Evolutionary conservation across 2,113 vertebrate species (phyloP), one percentile per base, ranked within the genome.

Genomic region (Eira barbara): DNA sequence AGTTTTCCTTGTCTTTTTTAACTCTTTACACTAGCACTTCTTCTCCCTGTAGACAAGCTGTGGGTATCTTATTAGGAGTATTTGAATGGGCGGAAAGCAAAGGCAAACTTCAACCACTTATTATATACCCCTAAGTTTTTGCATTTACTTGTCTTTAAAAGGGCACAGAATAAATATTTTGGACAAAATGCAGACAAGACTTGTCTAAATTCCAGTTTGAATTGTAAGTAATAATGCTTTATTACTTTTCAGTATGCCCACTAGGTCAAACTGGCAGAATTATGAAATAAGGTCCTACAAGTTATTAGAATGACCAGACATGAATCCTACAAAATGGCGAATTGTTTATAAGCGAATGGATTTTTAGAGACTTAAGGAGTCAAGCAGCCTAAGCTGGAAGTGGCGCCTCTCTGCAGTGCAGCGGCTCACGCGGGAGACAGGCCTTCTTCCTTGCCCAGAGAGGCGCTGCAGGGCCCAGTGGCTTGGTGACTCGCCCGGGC

Each of bases 231-330:
- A 90, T 25, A 52, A 63, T 36, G 27, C 2, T 63, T 93, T 80
- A 36, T 59, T 74, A 91, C 57, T 71, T 80, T 91, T 27, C 47
- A 80, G 9, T 57, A 89, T 57, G 29, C 20, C n/a, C 7, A 82
- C 76, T 23, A 85, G 39, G 61, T 88, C 63, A 86, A 49, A 65
- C 34, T 18, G 76, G 65, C 29, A 27, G 34, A 90, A 87, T 3
- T 52, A 27, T 57, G 79, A 71, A 85, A 27, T 81, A 59, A 79
- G 31, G 36, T 18, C 49, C 89, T 89, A 79, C 18, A 61, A 83
- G 83, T 52, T 73, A 78, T 55, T 91, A 95, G 90, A 57, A 91
- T 80, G 89, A 91, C 39, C 18, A 92, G 47, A 73, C 69, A 83
- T 27, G 45, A 95, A 76, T 61, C 7, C 25, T 3, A 96, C 3